Conservation (phyloP, 2,113 vertebrate genomes). For the Burhinus bistriatus region DNA sequence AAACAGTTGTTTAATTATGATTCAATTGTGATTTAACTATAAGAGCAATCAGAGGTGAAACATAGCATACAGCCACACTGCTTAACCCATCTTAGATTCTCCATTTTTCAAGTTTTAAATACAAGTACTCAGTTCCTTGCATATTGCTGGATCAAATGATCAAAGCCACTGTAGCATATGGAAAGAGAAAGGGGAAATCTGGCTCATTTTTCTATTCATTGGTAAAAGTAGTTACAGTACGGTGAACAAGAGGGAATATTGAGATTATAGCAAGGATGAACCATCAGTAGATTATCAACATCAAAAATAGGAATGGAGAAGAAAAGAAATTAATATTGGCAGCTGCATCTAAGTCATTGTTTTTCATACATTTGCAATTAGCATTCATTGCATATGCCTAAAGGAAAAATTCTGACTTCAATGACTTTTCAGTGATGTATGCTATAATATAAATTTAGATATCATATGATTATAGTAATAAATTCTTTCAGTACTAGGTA, state of each 20-base stretch:
- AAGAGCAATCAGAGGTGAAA: background rate
- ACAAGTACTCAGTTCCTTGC: background rate
- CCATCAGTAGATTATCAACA: background rate
- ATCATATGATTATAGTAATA: background rate
- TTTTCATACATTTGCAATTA: background rate
- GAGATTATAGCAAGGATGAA: background rate
- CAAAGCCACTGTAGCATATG: background rate
- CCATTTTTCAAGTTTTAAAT: background rate
- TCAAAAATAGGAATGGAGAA: background rate
- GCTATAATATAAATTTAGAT: background rate
- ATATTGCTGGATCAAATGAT: background rate
- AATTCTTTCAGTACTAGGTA: background rate
- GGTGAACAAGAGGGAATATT: background rate
- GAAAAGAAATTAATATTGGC: background rate
- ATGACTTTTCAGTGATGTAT: background rate
- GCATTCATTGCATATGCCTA: background rate
- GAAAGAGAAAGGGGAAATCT: background rate
- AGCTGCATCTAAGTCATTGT: background rate
- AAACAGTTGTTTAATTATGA: background rate
- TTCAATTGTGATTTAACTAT: background rate
- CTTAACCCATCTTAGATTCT: background rate
- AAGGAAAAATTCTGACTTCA: background rate
- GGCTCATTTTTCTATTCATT: background rate
- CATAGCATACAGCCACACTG: accelerated
- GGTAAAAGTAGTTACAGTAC: background rate